Conservation (phyloP, 2,113 vertebrate genomes). For the Scolopax mira region DNA sequence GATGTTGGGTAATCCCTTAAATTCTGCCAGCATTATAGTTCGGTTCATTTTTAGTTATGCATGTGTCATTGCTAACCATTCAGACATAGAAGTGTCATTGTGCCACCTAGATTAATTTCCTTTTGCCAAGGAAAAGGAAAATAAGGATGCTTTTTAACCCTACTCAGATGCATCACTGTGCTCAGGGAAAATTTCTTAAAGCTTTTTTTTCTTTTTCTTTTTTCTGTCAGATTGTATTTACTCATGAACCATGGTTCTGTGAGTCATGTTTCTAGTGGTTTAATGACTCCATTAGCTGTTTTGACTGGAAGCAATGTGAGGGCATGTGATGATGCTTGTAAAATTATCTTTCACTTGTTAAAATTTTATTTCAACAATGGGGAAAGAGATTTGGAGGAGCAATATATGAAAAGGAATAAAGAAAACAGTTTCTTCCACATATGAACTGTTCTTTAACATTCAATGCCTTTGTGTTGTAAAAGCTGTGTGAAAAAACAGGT, state of each 20-base stretch:
- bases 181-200: background rate
- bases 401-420: conserved; percentile 12
- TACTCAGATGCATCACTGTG: background rate
- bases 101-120: background rate
- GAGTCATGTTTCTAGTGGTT: background rate
- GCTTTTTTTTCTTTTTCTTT: background rate
- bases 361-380: background rate
- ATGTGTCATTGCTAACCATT: conserved; percentile 4
- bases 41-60: background rate
- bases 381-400: background rate
- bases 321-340: background rate
- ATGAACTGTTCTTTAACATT: conserved; percentile 53
- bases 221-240: background rate
- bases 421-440: background rate
- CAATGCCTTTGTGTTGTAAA: conserved; percentile 59
- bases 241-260: background rate
- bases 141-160: conserved; percentile 24
- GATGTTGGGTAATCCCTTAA: background rate
- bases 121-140: background rate
- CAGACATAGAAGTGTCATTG: background rate
- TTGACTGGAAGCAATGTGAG: background rate
- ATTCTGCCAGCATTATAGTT: background rate
- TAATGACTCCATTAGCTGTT: background rate
- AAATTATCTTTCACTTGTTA: background rate
- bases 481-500: conserved; percentile 91